A percentile compares a stretch with the other conserved stretches of the same genome.
These are phyloP conservation scores for Lacerta agilis DNA, from an alignment of 2,797 vertebrate species.

Conservation along the genomic window DNA sequence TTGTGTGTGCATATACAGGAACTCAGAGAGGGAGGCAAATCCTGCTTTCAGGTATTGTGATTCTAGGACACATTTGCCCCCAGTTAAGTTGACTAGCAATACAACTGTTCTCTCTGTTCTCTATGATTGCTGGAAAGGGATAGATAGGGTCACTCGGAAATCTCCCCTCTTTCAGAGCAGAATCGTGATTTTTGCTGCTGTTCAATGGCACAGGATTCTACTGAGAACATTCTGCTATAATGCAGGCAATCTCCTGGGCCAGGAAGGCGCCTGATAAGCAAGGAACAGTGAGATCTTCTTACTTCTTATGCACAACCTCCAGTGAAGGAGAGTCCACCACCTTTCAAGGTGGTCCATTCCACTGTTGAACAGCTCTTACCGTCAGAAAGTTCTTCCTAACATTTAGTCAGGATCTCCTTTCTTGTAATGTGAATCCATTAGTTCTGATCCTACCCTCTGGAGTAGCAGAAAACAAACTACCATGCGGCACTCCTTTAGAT, in stretches of 20 bases:
- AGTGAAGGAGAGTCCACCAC: no score
- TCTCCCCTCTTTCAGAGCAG: not conserved
- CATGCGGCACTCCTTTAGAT: no score
- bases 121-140: not conserved
- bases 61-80: slow-evolving; percentile 59
- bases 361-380: no score
- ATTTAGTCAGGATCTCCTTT: no score
- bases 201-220: not conserved
- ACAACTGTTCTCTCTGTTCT: not conserved
- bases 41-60: slow-evolving; percentile 49
- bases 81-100: slow-evolving; percentile 1
- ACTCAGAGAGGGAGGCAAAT: slow-evolving; percentile 41
- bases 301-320: not conserved
- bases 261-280: not conserved
- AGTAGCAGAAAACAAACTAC: no score
- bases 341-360: no score
- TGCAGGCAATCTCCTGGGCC: not conserved
- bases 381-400: no score
- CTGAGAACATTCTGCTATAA: no score
- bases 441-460: no score
- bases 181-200: not conserved
- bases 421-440: no score
- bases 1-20: slow-evolving; percentile 31
- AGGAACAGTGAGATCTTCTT: not conserved
- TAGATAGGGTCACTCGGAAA: not conserved